A percentile compares a stretch with the other conserved stretches of the same genome.
Evolutionary conservation across 2,113 vertebrate species (phyloP).

Genomic region (Erythrolamprus reginae): DNA sequence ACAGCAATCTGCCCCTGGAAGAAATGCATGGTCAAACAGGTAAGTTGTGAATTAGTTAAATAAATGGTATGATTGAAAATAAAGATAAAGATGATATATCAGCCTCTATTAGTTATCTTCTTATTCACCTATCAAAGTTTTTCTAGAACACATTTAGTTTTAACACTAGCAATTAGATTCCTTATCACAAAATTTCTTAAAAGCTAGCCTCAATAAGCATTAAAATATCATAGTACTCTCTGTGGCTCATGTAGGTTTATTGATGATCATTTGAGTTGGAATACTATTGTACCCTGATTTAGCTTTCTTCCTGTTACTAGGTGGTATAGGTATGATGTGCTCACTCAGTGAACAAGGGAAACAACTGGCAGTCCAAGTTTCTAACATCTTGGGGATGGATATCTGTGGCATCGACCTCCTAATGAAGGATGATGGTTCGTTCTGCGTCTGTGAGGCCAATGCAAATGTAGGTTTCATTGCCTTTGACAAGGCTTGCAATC

Average conservation of each 20-base stretch:
- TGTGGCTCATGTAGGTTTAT: not conserved
- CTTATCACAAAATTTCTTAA: not conserved
- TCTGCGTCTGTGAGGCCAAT: conserved; percentile 80
- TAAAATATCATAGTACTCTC: not conserved
- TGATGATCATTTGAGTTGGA: conserved; percentile 1
- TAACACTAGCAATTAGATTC: not conserved
- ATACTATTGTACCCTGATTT: not conserved
- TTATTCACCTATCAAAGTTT: not conserved
- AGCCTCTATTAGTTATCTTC: not conserved
- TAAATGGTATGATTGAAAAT: not conserved
- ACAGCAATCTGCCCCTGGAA: too few relatives aligned
- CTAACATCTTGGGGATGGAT: conserved; percentile 79
- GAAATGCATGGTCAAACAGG: not conserved
- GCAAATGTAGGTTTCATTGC: conserved; percentile 83
- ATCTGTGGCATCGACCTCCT: conserved; percentile 78
- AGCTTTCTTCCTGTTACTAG: conserved; percentile 50
- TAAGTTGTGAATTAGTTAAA: not conserved
- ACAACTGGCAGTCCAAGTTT: conserved; percentile 77
- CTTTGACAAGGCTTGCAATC: conserved; percentile 82
- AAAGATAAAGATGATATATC: not conserved
- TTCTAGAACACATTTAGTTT: not conserved
- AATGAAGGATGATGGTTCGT: conserved; percentile 78
- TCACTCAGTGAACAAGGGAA: conserved; percentile 77
- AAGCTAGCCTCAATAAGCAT: not conserved
- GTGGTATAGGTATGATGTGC: conserved; percentile 80